Evolutionary conservation across 2,888 invertebrate species (phyloP).

Genomic region (Pandemis corylana): DNA sequence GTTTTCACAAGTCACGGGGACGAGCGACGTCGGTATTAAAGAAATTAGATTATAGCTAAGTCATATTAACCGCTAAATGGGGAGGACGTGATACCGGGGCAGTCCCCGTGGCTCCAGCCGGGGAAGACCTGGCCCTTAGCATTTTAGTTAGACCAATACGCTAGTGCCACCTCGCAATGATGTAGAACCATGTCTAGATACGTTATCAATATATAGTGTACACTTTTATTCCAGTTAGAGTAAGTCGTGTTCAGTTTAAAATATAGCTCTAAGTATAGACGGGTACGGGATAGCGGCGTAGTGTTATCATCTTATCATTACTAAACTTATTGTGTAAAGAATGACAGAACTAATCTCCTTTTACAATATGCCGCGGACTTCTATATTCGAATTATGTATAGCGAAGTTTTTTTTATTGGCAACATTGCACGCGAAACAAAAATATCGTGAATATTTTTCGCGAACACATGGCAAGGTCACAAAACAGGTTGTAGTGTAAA

Average conservation of each 20-base stretch:
- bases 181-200: constrained; percentile 69
- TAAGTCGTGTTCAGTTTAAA: constrained; percentile 75
- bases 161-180: constrained; percentile 78
- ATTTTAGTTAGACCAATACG: constrained; percentile 60
- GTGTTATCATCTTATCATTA: constrained; percentile 46
- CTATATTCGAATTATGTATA: constrained; percentile 46
- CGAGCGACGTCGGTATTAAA: constrained; percentile 9
- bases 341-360: constrained; percentile 64
- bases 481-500: constrained; percentile 55
- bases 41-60: constrained; percentile 26
- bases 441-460: constrained; percentile 41
- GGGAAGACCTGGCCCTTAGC: neutral
- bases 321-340: constrained; percentile 43
- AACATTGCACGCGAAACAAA: constrained; percentile 42
- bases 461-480: constrained; percentile 62
- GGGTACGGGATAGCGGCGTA: constrained; percentile 64
- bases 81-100: constrained; percentile 15
- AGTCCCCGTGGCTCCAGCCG: neutral
- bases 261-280: constrained; percentile 69
- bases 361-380: constrained; percentile 63
- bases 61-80: constrained; percentile 32
- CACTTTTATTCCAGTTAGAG: constrained; percentile 77
- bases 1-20: constrained; percentile 40
- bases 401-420: constrained; percentile 44
- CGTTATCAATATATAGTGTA: constrained; percentile 59